Conservation (phyloP, 2,888 invertebrate species). For the Achlya flavicornis region DNA sequence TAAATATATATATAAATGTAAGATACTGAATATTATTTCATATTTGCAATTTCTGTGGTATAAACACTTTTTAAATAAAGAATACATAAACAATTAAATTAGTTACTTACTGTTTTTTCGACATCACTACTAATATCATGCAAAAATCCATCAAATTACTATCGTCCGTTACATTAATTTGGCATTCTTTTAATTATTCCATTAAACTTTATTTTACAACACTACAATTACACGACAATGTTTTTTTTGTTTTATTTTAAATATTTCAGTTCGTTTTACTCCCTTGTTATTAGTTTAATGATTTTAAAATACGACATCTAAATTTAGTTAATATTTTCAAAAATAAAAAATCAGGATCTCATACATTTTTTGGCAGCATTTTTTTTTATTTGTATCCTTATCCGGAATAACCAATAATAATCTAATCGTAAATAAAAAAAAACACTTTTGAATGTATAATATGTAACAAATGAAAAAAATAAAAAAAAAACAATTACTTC, state of each 20-base stretch:
- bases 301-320: conserved; percentile 61
- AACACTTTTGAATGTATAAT: too few relatives aligned
- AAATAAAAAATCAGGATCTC: conserved; percentile 18
- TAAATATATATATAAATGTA: too few relatives aligned
- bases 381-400: not conserved
- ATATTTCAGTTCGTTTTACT: conserved; percentile 78
- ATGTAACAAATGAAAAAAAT: too few relatives aligned
- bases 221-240: conserved; percentile 62
- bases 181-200: conserved; percentile 29
- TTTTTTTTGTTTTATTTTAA: conserved; percentile 56
- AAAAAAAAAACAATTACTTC: too few relatives aligned
- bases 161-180: conserved; percentile 24
- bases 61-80: not conserved
- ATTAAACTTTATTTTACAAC: conserved; percentile 49
- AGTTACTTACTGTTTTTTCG: conserved; percentile 1
- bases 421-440: too few relatives aligned
- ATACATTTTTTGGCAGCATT: conserved; percentile 23
- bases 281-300: conserved; percentile 67
- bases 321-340: conserved; percentile 34
- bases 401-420: not conserved
- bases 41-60: not conserved
- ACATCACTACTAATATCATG: conserved; percentile 38
- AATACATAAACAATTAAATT: not conserved
- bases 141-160: conserved; percentile 53
- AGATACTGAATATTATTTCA: too few relatives aligned